Evolutionary conservation across 2,888 invertebrate species (phyloP).

Genomic region (Xiphydria camelus): DNA sequence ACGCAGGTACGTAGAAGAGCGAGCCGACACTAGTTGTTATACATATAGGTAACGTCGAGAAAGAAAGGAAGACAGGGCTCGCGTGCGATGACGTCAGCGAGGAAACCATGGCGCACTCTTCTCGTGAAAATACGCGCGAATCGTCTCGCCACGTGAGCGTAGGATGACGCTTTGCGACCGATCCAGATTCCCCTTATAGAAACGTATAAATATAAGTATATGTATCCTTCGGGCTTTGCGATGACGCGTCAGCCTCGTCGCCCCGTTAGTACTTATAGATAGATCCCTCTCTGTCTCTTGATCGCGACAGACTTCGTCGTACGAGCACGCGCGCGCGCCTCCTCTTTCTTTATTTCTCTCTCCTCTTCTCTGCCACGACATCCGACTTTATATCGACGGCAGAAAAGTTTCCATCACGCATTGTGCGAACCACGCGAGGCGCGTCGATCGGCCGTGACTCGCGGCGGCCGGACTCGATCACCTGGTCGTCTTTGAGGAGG

Average conservation of each 20-base stretch:
- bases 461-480: too few species aligned
- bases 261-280: background rate
- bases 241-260: background rate
- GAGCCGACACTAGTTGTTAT: too few species aligned
- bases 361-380: conserved; percentile 12
- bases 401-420: conserved; percentile 44
- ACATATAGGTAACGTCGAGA: too few species aligned
- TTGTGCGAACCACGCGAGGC: conserved; percentile 20
- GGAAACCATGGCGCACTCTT: too few species aligned
- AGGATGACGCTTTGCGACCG: background rate
- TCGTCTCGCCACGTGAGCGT: background rate
- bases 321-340: background rate
- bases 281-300: background rate
- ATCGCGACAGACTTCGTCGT: too few species aligned
- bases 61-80: too few species aligned
- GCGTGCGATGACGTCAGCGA: conserved; percentile 12
- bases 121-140: too few species aligned
- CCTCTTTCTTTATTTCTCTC: conserved; percentile 1
- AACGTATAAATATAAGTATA: background rate
- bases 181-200: background rate
- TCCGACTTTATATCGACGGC: conserved; percentile 3
- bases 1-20: conserved; percentile 10
- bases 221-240: background rate
- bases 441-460: conserved; percentile 10
- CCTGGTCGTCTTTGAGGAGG: too few species aligned